Percentiles rank a stretch among this genome's conserved stretches.
Evolutionary conservation across 2,113 vertebrate genomes (phyloP).

Genomic region (Rhadina sibilatrix): DNA sequence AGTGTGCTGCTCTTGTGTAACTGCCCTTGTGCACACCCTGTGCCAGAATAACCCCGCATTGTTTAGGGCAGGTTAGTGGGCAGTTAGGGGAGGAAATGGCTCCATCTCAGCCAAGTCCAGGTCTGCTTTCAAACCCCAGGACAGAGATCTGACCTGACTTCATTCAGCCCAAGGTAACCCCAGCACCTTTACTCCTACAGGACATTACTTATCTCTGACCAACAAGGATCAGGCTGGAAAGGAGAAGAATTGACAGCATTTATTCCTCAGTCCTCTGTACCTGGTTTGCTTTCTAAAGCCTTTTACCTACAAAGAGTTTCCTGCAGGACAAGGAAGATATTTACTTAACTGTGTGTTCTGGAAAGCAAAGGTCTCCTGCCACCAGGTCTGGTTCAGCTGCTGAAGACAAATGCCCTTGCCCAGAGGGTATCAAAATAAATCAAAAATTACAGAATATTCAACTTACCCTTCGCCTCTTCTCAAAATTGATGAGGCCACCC

Average conservation of each 20-base stretch:
- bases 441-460: not conserved
- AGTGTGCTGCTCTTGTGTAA: not conserved
- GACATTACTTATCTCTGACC: not conserved
- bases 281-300: not conserved
- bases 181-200: not conserved
- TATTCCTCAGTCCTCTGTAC: not conserved
- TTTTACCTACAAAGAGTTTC: not conserved
- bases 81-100: not conserved
- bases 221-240: not conserved
- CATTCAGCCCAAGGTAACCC: not conserved
- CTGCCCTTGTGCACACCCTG: not conserved
- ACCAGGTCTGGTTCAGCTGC: not conserved
- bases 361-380: not conserved
- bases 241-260: not conserved
- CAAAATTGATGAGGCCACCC: slow-evolving; percentile 94
- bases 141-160: not conserved
- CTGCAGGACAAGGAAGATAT: not conserved
- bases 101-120: not conserved
- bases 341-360: not conserved
- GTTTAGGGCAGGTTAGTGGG: not conserved
- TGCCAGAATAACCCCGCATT: not conserved
- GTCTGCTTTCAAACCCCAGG: not conserved
- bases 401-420: not conserved
- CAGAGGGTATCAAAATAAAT: not conserved
- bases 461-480: slow-evolving; percentile 91